Base-by-base conservation (phyloP, 2,113 vertebrate genomes). In the Coracopsis vasa region DNA sequence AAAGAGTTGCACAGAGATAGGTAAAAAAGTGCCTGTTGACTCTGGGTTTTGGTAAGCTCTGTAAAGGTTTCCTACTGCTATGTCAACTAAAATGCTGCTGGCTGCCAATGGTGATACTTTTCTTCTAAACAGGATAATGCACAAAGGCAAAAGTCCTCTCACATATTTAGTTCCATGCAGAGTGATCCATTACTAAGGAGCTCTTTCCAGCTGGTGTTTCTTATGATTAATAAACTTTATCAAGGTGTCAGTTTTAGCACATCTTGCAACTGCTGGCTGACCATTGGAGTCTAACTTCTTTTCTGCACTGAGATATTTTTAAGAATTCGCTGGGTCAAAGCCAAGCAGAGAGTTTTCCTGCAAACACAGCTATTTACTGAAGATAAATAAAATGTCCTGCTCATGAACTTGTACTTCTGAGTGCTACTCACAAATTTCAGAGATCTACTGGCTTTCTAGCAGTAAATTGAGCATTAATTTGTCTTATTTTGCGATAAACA, bases 261-360 rank as follows among this genome's bases (percentile, higher is more conserved):
- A 48, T 51, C 41, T 56, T 73, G n/a, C 24, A 72, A 25, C 35
- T 50, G 12, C 47, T 83, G 48, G 11, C 24, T 91, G 48, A 31
- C 16, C 14, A 17, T 11, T 0, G 0, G 24, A 81, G 27, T 47
- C 21, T 41, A 35, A 41, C 8, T 65, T 88, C 53, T 69, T 28
- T 73, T 90, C 41, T 37, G 14, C 33, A 24, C 16, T 28, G n/a
- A 69, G 29, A 27, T 51, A 20, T 10, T 73, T 82, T 42, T 25
- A 44, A 45, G 61, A 66, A 66, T 21, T 50, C 79, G 18, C 25
- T 54, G 13, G 13, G 42, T 74, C 39, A 81, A 89, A 64, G 35
- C 42, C 61, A 90, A 64, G 44, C 29, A 69, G 33, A 79, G 14
- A 3, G 7, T 18, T 75, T 81, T 31, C 19, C 54, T 92, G 11